Base-by-base conservation (phyloP, 2,113 vertebrate genomes). In the Thalassarche chlororhynchos region DNA sequence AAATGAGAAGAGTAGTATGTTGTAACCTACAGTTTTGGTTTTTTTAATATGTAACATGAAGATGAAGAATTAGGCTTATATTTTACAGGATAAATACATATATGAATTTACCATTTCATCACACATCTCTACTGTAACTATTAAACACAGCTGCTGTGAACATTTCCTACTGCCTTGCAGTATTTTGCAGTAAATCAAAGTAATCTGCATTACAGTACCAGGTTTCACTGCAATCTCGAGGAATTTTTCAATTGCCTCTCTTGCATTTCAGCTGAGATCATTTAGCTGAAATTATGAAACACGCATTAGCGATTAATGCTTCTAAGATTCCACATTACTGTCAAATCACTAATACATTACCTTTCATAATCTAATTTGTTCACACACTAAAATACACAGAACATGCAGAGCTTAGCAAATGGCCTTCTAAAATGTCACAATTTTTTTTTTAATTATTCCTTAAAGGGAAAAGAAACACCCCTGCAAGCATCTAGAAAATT, bases 381-480 rank as follows among this genome's bases (percentile, higher is more conserved):
- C 96, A 96, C 95, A 93, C 89, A 96, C 91, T 95, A 95, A 98
- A 96, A 94, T 96, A 97, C 86, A 95, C 93, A 97, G 70, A 96
- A 97, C 96, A 96, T 90, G 84, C 87, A 92, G 75, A 96, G 82
- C 71, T 91, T 90, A 95, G 76, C 94, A 97, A 94, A 76, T 38
- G 12, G 32, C n/a, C 78, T 95, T 82, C 85, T 95, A 72, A 95
- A 93, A 96, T 92, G 77, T 81, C 86, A 79, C 51, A 5, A 17
- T 23, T 78, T 92, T 91, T 86, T 74, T 93, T 60, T n/a, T 12
- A 72, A 83, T 94, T 93, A 95, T 69, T 90, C 29, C 71, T 90
- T 80, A 76, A 66, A 96, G 93, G 64, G 31, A 94, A 91, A 92
- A 87, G 62, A 57, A 88, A 58, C 55, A 86, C 24, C 38, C 36